Evolutionary conservation across 2,888 invertebrate species (phyloP), one percentile per base, ranked within the genome.

Genomic region (Hirtodrosophila cameraria): DNA sequence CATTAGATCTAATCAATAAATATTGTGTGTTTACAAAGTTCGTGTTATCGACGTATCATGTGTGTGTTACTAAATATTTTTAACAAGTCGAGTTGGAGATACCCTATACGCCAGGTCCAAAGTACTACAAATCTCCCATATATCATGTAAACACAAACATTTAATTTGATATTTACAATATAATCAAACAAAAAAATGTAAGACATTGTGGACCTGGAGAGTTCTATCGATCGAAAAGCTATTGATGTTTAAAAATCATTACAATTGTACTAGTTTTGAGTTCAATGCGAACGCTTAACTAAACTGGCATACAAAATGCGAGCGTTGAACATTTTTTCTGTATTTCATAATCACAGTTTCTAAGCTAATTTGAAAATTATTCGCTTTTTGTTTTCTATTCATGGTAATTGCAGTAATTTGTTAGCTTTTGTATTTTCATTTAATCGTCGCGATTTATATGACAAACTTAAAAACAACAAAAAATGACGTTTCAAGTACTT

Each of bases 361-460:
- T 50, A 43, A 30, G 48, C 50, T 55, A 62, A 54, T 74, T 76
- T 43, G 18, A 48, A 36, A 70, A 52, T 50, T 39, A 49, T 38
- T 46, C 3, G 53, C 55, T 71, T 75, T 75, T 75, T 82, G 68
- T 74, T 60, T 83, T 70, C 62, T 63, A 74, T 76, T 81, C 63
- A 55, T 36, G 25, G 52, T 55, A 76, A 83, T 78, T 83, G 61
- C 66, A 15, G 57, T 28, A 65, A 69, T 63, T 83, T 49, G 43
- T 79, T 61, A 59, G 69, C 73, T 69, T 79, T 80, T 76, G 80
- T 78, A 48, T 52, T 59, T 63, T 55, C 52, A 80, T 80, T 83
- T 63, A 75, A 71, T 67, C 54, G 42, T 20, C 6, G 41, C 42
- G 8, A 31, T 41, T 63, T 33, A 43, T 31, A 42, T 43, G 20